Conservation (phyloP, 2,888 invertebrate species). For the Muschampia plurimacula region DNA sequence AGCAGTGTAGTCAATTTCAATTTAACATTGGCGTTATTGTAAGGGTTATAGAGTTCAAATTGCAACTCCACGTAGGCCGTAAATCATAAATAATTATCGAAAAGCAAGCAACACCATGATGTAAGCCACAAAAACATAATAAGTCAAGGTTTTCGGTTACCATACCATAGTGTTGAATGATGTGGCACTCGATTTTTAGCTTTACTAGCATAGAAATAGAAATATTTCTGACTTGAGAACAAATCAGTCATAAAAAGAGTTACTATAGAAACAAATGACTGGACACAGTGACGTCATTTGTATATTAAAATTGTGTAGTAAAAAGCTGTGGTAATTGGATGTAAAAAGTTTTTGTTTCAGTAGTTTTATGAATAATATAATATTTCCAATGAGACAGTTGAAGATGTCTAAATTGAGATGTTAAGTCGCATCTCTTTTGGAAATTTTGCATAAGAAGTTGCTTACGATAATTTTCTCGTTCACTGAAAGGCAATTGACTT, state of each 20-base stretch:
- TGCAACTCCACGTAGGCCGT: not conserved
- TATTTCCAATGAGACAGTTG: too few species aligned
- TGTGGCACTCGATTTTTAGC: not conserved
- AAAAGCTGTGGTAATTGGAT: slow-evolving; percentile 8
- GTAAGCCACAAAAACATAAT: slow-evolving; percentile 52
- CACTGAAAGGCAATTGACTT: not conserved
- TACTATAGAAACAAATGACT: slow-evolving; percentile 20
- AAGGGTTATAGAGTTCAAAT: slow-evolving; percentile 5
- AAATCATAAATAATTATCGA: slow-evolving; percentile 37
- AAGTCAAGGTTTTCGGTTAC: slow-evolving; percentile 52
- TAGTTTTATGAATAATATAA: not conserved
- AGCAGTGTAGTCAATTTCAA: slow-evolving; percentile 16
- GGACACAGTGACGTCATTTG: slow-evolving; percentile 25
- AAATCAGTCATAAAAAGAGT: slow-evolving; percentile 20
- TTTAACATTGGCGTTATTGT: not conserved
- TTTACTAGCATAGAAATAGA: not conserved
- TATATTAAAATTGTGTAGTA: not conserved
- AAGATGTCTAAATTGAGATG: too few species aligned
- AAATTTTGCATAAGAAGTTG: too few species aligned
- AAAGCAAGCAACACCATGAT: slow-evolving; percentile 25
- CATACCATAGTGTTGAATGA: slow-evolving; percentile 5
- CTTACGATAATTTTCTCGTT: too few species aligned
- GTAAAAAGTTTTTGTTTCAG: not conserved
- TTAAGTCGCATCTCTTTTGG: too few species aligned
- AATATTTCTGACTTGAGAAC: not conserved